Evolutionary conservation across 2,888 invertebrate genomes (phyloP).

Genomic region (Choreutis nemorana): DNA sequence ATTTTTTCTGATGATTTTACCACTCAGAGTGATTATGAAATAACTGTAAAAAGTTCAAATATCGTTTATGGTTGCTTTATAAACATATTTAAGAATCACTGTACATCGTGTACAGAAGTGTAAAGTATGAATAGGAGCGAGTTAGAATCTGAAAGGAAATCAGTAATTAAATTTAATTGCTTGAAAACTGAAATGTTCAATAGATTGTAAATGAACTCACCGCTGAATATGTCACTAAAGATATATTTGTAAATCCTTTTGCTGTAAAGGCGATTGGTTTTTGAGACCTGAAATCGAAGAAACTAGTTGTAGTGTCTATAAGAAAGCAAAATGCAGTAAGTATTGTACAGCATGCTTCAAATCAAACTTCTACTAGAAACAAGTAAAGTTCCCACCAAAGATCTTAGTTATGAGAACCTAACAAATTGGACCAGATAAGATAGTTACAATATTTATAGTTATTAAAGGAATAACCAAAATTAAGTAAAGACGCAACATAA

Average conservation of each 20-base stretch:
- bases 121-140: constrained; percentile 53
- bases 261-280: constrained; percentile 53
- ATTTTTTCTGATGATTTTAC: no score
- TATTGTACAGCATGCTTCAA: no score
- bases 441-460: constrained; percentile 6
- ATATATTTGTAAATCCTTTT: constrained; percentile 52
- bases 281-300: constrained; percentile 48
- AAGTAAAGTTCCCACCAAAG: no score
- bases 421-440: no score
- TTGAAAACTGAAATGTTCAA: background rate
- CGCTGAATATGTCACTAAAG: constrained; percentile 44
- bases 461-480: constrained; percentile 2
- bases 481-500: no score
- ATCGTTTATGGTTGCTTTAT: no score
- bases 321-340: no score
- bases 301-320: no score
- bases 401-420: no score
- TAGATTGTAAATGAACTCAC: constrained; percentile 23
- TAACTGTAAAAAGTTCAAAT: no score
- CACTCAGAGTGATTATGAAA: no score
- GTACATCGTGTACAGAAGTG: constrained; percentile 56
- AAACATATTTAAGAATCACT: constrained; percentile 29
- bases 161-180: background rate
- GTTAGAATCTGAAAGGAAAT: constrained; percentile 43
- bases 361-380: no score